Conservation (phyloP, 2,113 vertebrate species). For the Empidonax alnorum region DNA sequence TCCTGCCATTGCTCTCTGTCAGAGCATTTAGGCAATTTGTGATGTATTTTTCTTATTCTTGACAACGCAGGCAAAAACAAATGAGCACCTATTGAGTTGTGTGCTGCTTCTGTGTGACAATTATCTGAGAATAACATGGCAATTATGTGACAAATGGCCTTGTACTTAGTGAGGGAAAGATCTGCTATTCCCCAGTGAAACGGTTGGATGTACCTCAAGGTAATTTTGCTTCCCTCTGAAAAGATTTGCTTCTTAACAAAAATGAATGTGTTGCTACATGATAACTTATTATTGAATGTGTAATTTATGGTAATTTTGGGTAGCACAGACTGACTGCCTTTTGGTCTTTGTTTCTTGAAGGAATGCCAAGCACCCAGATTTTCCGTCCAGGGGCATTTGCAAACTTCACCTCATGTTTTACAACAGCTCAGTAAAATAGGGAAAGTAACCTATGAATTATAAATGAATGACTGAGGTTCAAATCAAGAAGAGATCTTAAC, state of each 20-base stretch:
- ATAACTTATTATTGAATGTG: not conserved
- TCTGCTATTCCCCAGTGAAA: not conserved
- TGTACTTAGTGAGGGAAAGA: not conserved
- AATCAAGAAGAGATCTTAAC: not conserved
- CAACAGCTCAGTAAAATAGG: not conserved
- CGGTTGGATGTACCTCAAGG: not conserved
- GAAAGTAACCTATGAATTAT: rapidly evolving
- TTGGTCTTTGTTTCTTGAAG: not conserved
- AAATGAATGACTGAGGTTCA: not conserved
- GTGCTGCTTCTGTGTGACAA: not conserved
- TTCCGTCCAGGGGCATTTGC: not conserved
- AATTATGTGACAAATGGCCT: conserved; percentile 25
- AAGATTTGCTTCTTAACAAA: not conserved
- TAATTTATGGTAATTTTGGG: not conserved
- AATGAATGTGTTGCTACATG: not conserved
- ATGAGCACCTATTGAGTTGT: not conserved
- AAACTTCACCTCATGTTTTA: not conserved
- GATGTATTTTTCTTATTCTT: not conserved
- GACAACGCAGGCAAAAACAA: not conserved
- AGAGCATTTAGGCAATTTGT: conserved; percentile 1
- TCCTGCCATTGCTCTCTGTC: not conserved
- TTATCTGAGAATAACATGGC: not conserved
- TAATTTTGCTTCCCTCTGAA: not conserved
- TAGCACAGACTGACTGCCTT: not conserved
- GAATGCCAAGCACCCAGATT: not conserved